A percentile compares a stretch with the other conserved stretches of the same genome.
These are phyloP conservation scores for Elephantulus edwardii DNA, from an alignment of 2,113 vertebrate genomes.

Conservation along the genomic window DNA sequence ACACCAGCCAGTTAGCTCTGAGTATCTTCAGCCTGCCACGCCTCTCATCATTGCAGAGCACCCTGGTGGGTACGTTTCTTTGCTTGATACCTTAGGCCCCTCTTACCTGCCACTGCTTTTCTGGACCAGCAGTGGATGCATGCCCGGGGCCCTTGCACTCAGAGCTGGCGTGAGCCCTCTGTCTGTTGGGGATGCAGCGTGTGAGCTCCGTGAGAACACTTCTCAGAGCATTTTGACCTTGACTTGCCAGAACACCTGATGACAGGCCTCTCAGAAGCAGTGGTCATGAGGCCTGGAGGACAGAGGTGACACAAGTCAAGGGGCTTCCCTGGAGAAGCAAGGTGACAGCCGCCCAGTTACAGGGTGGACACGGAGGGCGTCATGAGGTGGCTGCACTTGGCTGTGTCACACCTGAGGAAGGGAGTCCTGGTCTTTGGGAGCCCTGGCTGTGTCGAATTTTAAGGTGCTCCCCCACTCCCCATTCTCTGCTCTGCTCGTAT, in stretches of 20 bases:
- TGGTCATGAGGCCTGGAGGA: background rate
- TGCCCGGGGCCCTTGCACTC: background rate
- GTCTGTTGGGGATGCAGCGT: background rate
- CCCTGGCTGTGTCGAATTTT: background rate
- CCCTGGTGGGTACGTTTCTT: background rate
- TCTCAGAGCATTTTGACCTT: background rate
- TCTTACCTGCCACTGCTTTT: background rate
- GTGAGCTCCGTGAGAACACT: background rate
- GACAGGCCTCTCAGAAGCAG: background rate
- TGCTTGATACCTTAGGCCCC: background rate
- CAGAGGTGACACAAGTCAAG: background rate
- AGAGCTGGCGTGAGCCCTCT: background rate
- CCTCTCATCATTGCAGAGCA: too few relatives aligned
- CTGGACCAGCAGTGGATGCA: background rate
- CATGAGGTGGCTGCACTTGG: background rate
- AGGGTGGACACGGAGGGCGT: background rate
- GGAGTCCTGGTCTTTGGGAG: background rate
- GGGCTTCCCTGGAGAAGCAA: background rate
- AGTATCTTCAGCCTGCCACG: too few relatives aligned
- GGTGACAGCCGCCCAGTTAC: background rate
- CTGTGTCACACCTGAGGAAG: background rate
- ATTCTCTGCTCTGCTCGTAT: background rate
- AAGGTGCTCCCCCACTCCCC: background rate
- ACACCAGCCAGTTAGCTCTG: too few relatives aligned
- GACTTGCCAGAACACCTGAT: background rate